These are phyloP conservation scores for Bettongia penicillata DNA, from an alignment of 2,113 vertebrate species.

Conservation along the genomic window DNA sequence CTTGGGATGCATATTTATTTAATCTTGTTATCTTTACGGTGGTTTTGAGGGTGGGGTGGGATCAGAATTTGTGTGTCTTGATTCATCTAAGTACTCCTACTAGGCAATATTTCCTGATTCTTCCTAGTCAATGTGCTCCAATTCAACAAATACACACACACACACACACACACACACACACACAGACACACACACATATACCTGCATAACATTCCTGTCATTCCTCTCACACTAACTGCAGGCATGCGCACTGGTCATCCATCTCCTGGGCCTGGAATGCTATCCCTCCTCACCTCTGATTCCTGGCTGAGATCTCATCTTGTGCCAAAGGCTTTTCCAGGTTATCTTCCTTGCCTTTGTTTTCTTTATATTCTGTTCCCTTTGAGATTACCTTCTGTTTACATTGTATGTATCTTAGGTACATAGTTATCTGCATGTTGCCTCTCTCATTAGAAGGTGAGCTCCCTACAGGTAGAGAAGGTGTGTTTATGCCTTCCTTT, in stretches of 20 bases:
- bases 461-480: background rate
- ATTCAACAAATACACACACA: background rate
- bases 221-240: background rate
- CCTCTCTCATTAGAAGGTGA: background rate
- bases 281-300: background rate
- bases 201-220: background rate
- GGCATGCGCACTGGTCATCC: background rate
- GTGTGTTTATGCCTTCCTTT: background rate
- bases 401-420: background rate
- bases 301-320: background rate
- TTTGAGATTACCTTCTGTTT: background rate
- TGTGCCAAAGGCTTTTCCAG: background rate
- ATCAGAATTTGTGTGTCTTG: background rate
- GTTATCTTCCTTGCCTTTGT: background rate
- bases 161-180: no score
- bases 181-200: no score
- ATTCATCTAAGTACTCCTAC: background rate
- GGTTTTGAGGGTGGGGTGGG: background rate
- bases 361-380: background rate
- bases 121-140: no score
- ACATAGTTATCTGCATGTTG: background rate
- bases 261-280: background rate
- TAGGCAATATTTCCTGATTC: background rate
- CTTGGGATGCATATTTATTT: background rate
- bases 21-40: background rate